Evolutionary conservation across 2,888 invertebrate species (phyloP).

Genomic region (Tholera decimalis): DNA sequence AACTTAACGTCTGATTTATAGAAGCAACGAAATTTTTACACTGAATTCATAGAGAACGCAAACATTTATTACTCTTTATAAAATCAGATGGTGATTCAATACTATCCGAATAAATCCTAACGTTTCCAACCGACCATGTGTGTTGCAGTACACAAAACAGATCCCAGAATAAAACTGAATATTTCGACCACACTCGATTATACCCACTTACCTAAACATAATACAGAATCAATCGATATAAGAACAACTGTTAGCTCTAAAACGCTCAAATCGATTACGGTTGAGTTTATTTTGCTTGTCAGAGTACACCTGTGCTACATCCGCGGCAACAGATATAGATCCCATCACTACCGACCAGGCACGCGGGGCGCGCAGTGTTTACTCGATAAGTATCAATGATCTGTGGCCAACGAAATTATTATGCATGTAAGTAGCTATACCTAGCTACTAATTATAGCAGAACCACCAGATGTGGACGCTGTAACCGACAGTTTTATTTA

Average conservation of each 20-base stretch:
- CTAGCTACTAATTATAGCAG: conserved; percentile 61
- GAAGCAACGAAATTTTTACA: too few species aligned
- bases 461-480: conserved; percentile 61
- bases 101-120: conserved; percentile 40
- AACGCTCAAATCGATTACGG: conserved; percentile 87
- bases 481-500: conserved; percentile 59
- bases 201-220: conserved; percentile 76
- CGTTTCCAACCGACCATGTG: conserved; percentile 32
- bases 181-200: conserved; percentile 74
- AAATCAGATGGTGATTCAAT: conserved; percentile 4
- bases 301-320: conserved; percentile 84
- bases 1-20: neutral
- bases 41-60: neutral
- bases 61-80: conserved; percentile 7
- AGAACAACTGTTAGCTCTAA: conserved; percentile 82
- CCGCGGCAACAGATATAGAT: conserved; percentile 86
- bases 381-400: conserved; percentile 76
- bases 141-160: conserved; percentile 56
- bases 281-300: conserved; percentile 89
- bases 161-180: conserved; percentile 71
- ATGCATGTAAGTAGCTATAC: conserved; percentile 65
- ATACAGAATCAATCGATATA: conserved; percentile 76
- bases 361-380: conserved; percentile 72
- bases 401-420: conserved; percentile 73
- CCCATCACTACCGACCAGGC: conserved; percentile 78